Base-by-base conservation (phyloP, 2,888 invertebrate genomes). In the Sarcophaga carnaria region DNA sequence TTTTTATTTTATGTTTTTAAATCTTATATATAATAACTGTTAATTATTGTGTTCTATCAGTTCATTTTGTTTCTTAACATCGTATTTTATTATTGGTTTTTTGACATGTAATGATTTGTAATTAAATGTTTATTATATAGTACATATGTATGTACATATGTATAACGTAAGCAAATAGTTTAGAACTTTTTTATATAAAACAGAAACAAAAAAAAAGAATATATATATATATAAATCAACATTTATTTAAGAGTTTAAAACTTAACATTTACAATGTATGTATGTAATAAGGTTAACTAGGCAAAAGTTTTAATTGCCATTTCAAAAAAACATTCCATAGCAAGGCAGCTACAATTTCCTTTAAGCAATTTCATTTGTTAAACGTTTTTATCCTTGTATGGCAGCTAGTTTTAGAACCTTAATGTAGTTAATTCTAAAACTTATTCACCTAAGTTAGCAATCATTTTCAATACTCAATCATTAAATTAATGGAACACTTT, bases 161-260 rank as follows among this genome's bases (percentile, higher is more conserved):
- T 47, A 82, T 25, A 12, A 69, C 17, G 17, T 82, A 77, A 83
- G 80, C 49, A 80, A 66, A 63, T 77, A 81, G 64, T 77, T 80
- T 86, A 76, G 63, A 83, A 70, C 54, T 80, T 77, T 82, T 83
- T 37, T 37, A 37, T 83, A 82, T 74, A 75, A 75, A 85, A 82
- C 47, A 47, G 25, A 81, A 74, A 76, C 67, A 76, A 72, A 6
- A 37, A 37, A 37, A 8, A 2, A 2, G 10, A 2, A 37, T 27
- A 27, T 27, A 72, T 63, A 81, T 49, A 72, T 27, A 60, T 25
- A 72, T 62, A 63, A 64, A n/a, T 2, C 37, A 37, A 37, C 37
- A 37, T 37, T 37, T 37, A 37, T 37, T 64, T 82, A 77, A 79
- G 69, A 75, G 74, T 79, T 80, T 74, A 78, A 83, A 78, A 80